Conservation (phyloP, 2,888 invertebrate species). For the Blastobasis adustella region DNA sequence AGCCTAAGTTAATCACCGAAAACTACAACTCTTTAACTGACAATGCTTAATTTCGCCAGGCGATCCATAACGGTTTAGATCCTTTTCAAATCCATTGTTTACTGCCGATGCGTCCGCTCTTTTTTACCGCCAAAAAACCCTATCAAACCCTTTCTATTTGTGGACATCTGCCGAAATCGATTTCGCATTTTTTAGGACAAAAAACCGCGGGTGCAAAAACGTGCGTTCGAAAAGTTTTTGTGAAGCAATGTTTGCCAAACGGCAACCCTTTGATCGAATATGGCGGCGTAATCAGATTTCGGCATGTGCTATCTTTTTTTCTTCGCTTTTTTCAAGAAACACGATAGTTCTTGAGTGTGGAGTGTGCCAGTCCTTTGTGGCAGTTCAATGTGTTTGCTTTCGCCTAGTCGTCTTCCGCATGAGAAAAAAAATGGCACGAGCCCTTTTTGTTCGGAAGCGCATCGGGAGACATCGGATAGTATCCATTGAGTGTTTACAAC, state of each 20-base stretch:
- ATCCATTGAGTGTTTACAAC: background rate
- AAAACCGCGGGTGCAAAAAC: slow-evolving; percentile 66
- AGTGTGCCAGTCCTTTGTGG: slow-evolving; percentile 64
- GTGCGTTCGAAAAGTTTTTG: slow-evolving; percentile 43
- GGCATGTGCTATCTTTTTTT: slow-evolving; percentile 67
- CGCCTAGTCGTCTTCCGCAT: slow-evolving; percentile 57
- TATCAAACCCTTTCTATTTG: slow-evolving; percentile 69
- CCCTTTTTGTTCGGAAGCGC: slow-evolving; percentile 30
- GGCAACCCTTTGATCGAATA: slow-evolving; percentile 70
- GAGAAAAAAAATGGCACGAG: slow-evolving; percentile 65
- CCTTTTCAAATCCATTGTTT: slow-evolving; percentile 56
- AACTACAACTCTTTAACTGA: slow-evolving; percentile 48
- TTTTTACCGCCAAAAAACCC: slow-evolving; percentile 47
- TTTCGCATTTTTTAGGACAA: slow-evolving; percentile 64
- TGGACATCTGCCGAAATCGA: slow-evolving; percentile 72
- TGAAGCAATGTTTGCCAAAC: slow-evolving; percentile 52
- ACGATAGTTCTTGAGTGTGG: slow-evolving; percentile 62
- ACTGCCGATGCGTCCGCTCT: slow-evolving; percentile 47
- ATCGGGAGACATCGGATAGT: slow-evolving; percentile 6
- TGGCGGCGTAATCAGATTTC: slow-evolving; percentile 68
- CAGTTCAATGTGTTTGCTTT: slow-evolving; percentile 61
- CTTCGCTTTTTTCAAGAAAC: slow-evolving; percentile 53
- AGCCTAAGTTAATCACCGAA: slow-evolving; percentile 26
- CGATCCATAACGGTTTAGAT: slow-evolving; percentile 52
- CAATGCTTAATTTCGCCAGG: slow-evolving; percentile 59